Evolutionary conservation across 1,140 invertebrate species (phyloP).

Genomic region (Temnothorax nylanderi): DNA sequence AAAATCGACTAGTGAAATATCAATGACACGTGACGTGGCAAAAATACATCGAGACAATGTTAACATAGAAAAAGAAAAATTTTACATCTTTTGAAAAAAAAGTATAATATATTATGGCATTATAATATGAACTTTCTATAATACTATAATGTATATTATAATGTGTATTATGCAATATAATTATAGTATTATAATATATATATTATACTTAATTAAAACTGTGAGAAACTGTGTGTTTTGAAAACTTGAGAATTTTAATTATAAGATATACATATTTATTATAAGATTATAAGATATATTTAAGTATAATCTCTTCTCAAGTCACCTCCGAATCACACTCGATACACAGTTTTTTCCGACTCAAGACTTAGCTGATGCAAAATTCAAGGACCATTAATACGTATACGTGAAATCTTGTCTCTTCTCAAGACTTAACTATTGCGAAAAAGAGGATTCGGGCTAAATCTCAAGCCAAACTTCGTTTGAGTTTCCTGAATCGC

Average conservation of each 20-base stretch:
- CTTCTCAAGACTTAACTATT: neutral
- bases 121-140: too few relatives aligned
- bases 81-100: too few relatives aligned
- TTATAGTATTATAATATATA: neutral
- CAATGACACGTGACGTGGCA: too few relatives aligned
- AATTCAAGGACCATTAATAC: neutral
- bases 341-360: neutral
- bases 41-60: too few relatives aligned
- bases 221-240: too few relatives aligned
- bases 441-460: neutral
- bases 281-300: neutral
- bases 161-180: too few relatives aligned
- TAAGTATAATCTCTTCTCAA: neutral
- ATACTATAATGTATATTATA: too few relatives aligned
- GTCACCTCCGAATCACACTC: neutral
- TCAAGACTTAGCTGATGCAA: neutral
- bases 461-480: neutral
- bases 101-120: too few relatives aligned
- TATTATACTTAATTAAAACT: neutral
- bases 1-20: too few relatives aligned
- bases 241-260: neutral
- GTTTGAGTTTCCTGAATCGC: neutral
- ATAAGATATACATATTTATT: neutral
- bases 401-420: neutral
- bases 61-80: too few relatives aligned